Evolutionary conservation across 2,888 invertebrate genomes (phyloP), one percentile per base, ranked within the genome.

Genomic region (Spicauda simplicius): DNA sequence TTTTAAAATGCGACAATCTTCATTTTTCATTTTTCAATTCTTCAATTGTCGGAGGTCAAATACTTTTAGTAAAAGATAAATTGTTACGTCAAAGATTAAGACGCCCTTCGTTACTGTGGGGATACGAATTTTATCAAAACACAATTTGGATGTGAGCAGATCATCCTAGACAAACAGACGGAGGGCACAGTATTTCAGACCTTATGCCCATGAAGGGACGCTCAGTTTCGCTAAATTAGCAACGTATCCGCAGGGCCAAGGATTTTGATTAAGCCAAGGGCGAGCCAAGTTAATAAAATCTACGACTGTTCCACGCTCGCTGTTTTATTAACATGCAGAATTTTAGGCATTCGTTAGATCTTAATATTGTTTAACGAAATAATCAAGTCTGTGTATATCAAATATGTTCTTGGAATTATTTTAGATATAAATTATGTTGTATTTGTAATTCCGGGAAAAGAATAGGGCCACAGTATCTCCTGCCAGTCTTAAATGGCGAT

Each of bases 211-310:
- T 0, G 16, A 1, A 8, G 10, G 16, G 18, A 16, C 55, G 55
- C 45, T 48, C 0, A 55, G 0, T 54, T 62, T 62, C 6, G 4
- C n/a, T 6, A 14, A 18, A 41, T 14, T 11, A 19, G 19, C 53
- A 18, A 45, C 41, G 25, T 25, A 30, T 45, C 41, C 37, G 18
- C 11, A 52, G 54, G 60, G 48, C 30, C 16, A 20, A 61, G 59
- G 61, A 66, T 72, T 72, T 69, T 71, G 69, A 71, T 71, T 70
- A 71, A 71, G 58, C 58, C 66, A 19, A 61, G 54, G 59, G 48
- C 66, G 57, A 37, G 52, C 20, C 5, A 57, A 67, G 57, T 67
- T 62, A 62, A 67, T 62, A 61, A 67, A 62, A 67, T 67, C 61
- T 67, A 52, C 52, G 57, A 57, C 62, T 57, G 52, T 37, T 62